Conservation (phyloP, 2,888 invertebrate genomes). For the Epiblema foenella region DNA sequence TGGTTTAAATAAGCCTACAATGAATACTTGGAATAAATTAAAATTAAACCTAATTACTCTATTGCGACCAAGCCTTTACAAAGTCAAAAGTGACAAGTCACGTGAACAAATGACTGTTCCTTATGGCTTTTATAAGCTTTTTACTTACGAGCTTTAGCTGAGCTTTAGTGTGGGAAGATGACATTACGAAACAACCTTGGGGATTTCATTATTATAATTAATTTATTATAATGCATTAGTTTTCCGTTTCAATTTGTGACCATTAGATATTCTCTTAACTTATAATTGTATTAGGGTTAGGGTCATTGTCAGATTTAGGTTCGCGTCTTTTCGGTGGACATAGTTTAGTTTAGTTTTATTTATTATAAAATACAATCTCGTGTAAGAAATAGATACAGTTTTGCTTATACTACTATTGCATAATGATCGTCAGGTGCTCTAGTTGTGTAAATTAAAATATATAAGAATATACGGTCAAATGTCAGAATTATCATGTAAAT, state of each 20-base stretch:
- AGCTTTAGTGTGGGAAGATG: slow-evolving; percentile 30
- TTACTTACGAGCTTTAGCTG: slow-evolving; percentile 3
- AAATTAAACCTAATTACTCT: neutral
- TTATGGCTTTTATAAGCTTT: slow-evolving; percentile 29
- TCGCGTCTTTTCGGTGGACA: no score
- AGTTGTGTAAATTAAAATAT: no score
- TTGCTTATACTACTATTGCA: no score
- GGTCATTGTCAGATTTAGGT: no score
- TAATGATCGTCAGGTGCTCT: no score
- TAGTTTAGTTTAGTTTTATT: no score
- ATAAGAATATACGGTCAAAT: no score
- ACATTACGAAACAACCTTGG: slow-evolving; percentile 19
- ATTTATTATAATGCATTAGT: slow-evolving; percentile 23
- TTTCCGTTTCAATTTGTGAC: slow-evolving; percentile 10
- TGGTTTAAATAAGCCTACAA: no score
- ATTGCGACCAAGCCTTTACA: neutral
- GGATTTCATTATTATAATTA: slow-evolving; percentile 11
- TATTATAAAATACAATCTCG: no score
- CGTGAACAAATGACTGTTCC: slow-evolving; percentile 32
- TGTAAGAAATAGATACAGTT: no score
- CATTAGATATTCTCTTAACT: neutral
- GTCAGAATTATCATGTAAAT: no score
- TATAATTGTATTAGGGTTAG: neutral
- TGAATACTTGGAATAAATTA: neutral
- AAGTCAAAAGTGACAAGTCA: slow-evolving; percentile 28